phyloP scores from a whole-genome alignment of 2,888 invertebrate genomes.

The Thecocarcelia acutangulata region DNA sequence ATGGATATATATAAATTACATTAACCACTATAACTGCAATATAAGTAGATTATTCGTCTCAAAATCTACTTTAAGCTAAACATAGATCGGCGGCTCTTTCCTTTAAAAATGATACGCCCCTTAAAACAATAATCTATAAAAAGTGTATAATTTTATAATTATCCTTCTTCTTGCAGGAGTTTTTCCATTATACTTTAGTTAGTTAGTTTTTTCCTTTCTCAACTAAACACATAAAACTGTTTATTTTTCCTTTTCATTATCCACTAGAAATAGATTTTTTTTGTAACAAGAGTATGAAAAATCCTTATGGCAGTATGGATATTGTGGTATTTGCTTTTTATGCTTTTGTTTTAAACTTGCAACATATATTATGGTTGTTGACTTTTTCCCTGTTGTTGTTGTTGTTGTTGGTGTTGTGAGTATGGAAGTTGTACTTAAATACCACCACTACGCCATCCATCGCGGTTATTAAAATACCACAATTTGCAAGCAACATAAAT shows the following conservation, averaged over 20 bases:
- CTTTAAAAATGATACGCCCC: slow-evolving; percentile 30
- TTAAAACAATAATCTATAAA: slow-evolving; percentile 54
- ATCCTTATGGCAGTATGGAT: slow-evolving; percentile 49
- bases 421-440: slow-evolving; percentile 42
- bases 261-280: slow-evolving; percentile 52
- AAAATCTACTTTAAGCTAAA: too few relatives aligned
- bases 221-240: slow-evolving; percentile 34
- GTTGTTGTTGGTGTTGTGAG: slow-evolving; percentile 24
- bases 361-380: slow-evolving; percentile 66
- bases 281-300: slow-evolving; percentile 25
- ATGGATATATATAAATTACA: too few relatives aligned
- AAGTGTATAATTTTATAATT: slow-evolving; percentile 73
- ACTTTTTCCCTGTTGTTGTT: slow-evolving; percentile 47
- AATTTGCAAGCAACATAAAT: slow-evolving; percentile 39
- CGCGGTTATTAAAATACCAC: slow-evolving; percentile 53
- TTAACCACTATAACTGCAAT: too few relatives aligned
- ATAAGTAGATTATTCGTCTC: too few relatives aligned
- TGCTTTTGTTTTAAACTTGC: slow-evolving; percentile 50
- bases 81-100: slow-evolving; percentile 34
- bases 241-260: slow-evolving; percentile 60
- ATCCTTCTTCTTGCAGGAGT: slow-evolving; percentile 58
- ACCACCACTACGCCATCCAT: slow-evolving; percentile 2
- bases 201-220: not conserved
- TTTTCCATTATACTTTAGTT: slow-evolving; percentile 24
- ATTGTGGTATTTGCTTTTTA: slow-evolving; percentile 45